phyloP scores from a whole-genome alignment of 2,888 invertebrate genomes.

The Maniola hyperantus region DNA sequence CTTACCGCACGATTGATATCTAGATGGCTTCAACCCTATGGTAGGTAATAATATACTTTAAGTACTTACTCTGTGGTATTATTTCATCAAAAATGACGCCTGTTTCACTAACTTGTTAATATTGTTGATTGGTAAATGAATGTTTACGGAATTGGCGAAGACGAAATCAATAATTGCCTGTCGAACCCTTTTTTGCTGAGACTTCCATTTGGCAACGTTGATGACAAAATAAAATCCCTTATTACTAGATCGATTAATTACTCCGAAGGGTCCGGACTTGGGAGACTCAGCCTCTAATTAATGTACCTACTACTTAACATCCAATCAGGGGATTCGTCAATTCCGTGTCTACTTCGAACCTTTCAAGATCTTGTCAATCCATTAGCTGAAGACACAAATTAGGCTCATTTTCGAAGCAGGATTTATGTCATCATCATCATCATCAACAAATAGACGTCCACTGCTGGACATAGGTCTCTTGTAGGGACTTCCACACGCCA shows the following conservation, averaged over 20 bases:
- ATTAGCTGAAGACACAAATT: conserved; percentile 23
- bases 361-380: conserved; percentile 39
- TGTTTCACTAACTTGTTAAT: neutral
- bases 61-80: too few relatives aligned
- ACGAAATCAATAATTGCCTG: conserved; percentile 15
- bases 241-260: conserved; percentile 40
- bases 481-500: too few relatives aligned
- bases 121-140: conserved; percentile 9
- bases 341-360: conserved; percentile 40
- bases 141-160: conserved; percentile 1
- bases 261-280: conserved; percentile 36
- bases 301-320: conserved; percentile 46
- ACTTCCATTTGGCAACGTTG: conserved; percentile 23
- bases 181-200: conserved; percentile 22
- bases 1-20: too few relatives aligned
- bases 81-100: too few relatives aligned
- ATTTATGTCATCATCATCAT: conserved; percentile 3
- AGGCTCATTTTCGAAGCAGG: conserved; percentile 15
- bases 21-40: too few relatives aligned
- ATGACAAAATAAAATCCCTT: conserved; percentile 36
- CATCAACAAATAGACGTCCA: too few relatives aligned
- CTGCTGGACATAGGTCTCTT: too few relatives aligned
- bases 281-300: conserved; percentile 39
- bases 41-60: too few relatives aligned
- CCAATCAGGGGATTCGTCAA: conserved; percentile 45